Evolutionary conservation across 2,888 invertebrate species (phyloP), one percentile per base, ranked within the genome.

Genomic region (Apoderus coryli): DNA sequence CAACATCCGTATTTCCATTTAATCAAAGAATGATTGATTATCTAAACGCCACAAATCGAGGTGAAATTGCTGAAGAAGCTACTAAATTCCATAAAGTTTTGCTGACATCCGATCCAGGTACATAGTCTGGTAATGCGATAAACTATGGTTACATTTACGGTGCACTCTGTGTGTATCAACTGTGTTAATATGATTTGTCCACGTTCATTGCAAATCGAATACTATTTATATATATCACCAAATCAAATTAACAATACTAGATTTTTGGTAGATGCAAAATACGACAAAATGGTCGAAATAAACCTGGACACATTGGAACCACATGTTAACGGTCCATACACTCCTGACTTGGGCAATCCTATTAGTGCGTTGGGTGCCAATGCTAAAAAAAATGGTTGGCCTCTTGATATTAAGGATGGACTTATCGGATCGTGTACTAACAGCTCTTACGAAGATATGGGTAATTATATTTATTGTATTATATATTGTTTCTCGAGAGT

Each of bases 381-480:
- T 35, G 93, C 98, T 4, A 84, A 86, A 64, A 78, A 89, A 58
- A 79, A 84, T 52, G 74, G 75, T 31, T 98, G 96, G 86, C 98
- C 98, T 0, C 44, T 88, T 34, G 93, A 96, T 41, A 88, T 98
- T 51, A 80, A 73, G 46, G 81, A 82, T 9, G 93, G 95, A 24
- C 71, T 98, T 43, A 99, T 99, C 61, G 98, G 98, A 12, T 95
- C 95, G 34, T 98, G 98, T 65, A 98, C 98, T 31, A 98, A 98
- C 69, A 93, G 93, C 36, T 93, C 93, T 1, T 99, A 98, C 58
- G 98, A 99, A 56, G 98, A 99, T 54, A 98, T 98, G 96, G 86
- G 90, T 32, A 29, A 16, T 14, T 32, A 6, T n/a, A n/a, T 27
- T n/a, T n/a, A n/a, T n/a, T n/a, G n/a, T n/a, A n/a, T n/a, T n/a